Base-by-base conservation (phyloP, 2,113 vertebrate genomes). In the Corapipo altera region DNA sequence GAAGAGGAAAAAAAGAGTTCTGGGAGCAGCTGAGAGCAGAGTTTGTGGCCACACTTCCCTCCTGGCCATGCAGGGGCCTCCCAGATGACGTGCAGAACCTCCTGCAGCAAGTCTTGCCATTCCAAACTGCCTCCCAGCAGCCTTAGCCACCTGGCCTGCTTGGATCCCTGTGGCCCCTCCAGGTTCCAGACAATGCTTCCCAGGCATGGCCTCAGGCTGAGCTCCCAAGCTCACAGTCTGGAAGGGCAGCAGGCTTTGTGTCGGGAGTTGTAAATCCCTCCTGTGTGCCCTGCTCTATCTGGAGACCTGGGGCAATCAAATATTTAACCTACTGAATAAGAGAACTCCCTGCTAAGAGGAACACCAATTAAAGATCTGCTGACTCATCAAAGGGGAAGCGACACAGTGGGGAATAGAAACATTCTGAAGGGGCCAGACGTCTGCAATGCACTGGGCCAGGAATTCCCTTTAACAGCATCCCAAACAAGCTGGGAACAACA, bases 361-460 rank as follows among this genome's bases (percentile, higher is more conserved):
- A 62, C 26, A 78, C 86, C 91, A 94, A 96, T 97, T 95, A 96
- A 84, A 91, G 88, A 75, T 75, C 82, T 91, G 89, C 94, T 96
- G 95, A 95, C 52, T 96, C 91, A 92, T 85, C 92, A 92, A 91
- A 93, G 86, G 54, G 43, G 66, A 96, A 89, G 74, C 0, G 1
- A 48, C 77, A 51, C 92, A 89, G 92, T 7, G 0, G 88, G 91
- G 91, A 94, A 89, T 2, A 91, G 83, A 88, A 94, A 84, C 70
- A 77, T 85, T 83, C 61, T 69, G 73, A 84, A 91, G 80, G 67
- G 92, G 62, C 71, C 91, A 88, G 80, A 61, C 41, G 0, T 61
- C 69, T 80, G 86, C 88, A 85, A 20, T n/a, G 65, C 28, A 24
- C 48, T 69, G 73, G 78, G 80, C 69, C 72, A 95, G 64, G 80